Evolutionary conservation across 2,113 vertebrate genomes (phyloP).

Genomic region (Sinocyclocheilus rhinocerous): DNA sequence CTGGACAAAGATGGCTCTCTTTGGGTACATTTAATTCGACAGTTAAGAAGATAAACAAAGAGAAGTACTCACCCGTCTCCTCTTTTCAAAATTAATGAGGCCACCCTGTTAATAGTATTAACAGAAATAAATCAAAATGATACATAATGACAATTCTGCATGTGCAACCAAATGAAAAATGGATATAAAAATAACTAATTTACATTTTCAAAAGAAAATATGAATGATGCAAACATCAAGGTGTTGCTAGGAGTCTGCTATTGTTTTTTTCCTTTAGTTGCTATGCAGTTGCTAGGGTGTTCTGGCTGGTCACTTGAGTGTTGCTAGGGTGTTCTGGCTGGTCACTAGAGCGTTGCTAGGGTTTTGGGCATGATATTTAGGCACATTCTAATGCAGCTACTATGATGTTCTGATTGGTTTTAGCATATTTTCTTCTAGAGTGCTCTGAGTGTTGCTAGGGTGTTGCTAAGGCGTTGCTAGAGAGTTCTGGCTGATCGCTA

Average conservation of each 20-base stretch:
- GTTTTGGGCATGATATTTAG: not conserved
- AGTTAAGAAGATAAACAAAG: constrained; percentile 9
- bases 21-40: not conserved
- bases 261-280: not conserved
- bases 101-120: constrained; percentile 70
- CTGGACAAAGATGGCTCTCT: not conserved
- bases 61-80: constrained; percentile 79
- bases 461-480: not conserved
- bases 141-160: not conserved
- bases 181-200: not conserved
- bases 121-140: not conserved
- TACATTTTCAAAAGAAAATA: not conserved
- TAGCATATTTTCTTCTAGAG: not conserved
- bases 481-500: too few species aligned
- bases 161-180: not conserved
- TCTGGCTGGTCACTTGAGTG: not conserved
- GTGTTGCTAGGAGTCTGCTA: too few species aligned
- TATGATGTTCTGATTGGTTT: too few species aligned
- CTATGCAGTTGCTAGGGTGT: not conserved
- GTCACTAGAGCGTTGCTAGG: not conserved
- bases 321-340: not conserved
- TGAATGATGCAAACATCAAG: not conserved
- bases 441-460: too few species aligned
- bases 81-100: constrained; percentile 90
- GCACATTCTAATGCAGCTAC: too few species aligned